Base-by-base conservation (phyloP, 1,140 invertebrate genomes). In the Sycobia sp. region DNA sequence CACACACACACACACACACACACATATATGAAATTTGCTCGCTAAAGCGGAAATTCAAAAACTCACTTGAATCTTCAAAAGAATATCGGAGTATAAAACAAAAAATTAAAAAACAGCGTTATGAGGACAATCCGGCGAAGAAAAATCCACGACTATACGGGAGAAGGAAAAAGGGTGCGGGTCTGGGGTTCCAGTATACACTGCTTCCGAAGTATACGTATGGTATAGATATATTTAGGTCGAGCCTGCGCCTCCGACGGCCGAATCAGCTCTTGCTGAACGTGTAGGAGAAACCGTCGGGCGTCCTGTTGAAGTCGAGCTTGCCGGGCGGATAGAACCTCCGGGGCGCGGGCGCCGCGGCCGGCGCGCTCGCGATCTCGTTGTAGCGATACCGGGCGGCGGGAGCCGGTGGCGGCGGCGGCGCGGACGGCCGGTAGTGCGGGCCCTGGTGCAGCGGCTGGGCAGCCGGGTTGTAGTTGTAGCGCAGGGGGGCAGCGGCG, bases 251-350 rank as follows among this genome's bases (percentile, higher is more conserved):
- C 11, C 29, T 11, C 29, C 29, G 29, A 11, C 29, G 5, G 4
- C 9, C 13, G 11, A 1, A 11, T 56, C 25, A 79, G 41, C 63
- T 76, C 74, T 89, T 91, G 80, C 87, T 90, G 84, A 92, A 93
- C 46, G 85, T 89, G 78, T 91, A 93, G 67, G 89, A 89, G 78
- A 88, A 93, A 63, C 92, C 92, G 73, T 93, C 91, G 18, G 91
- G 91, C 41, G 89, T 91, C 76, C 92, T 84, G 83, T 92, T 92
- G 66, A 94, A 85, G 69, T 86, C 88, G 56, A 94, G 85, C 75
- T 93, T 92, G 59, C 91, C 91, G 2, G 91, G 90, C 20, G 90
- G 91, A 74, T 88, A 90, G 80, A 91, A 91, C 68, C 89, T 85
- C 63, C 1, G 90, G 87, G 13, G 86, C 80, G 43, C 85, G 86